Evolutionary conservation across 2,888 invertebrate genomes (phyloP).

Genomic region (Sericinus montela): DNA sequence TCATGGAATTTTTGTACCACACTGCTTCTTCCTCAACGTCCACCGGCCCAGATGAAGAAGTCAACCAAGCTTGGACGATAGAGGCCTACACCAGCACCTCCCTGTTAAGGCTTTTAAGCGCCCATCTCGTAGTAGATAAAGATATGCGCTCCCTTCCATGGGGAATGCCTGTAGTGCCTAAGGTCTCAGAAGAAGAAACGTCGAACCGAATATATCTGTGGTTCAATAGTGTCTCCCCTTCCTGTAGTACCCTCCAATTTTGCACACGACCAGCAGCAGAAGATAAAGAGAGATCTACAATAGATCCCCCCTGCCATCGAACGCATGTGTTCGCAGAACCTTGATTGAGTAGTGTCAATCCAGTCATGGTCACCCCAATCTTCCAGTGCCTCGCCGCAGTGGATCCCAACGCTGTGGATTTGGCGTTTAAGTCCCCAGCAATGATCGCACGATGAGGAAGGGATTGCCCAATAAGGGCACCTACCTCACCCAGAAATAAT

Average conservation of each 20-base stretch:
- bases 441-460: slow-evolving; percentile 1
- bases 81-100: background rate
- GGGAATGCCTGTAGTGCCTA: background rate
- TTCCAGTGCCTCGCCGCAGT: slow-evolving; percentile 9
- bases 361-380: slow-evolving; percentile 19
- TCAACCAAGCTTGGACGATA: slow-evolving; percentile 18
- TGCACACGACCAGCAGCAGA: background rate
- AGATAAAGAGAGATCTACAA: slow-evolving; percentile 14
- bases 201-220: slow-evolving; percentile 10
- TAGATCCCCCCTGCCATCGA: slow-evolving; percentile 23
- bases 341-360: slow-evolving; percentile 15
- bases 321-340: slow-evolving; percentile 17
- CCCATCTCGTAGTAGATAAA: too few relatives aligned
- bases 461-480: background rate
- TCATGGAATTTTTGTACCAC: background rate
- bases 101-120: slow-evolving; percentile 8
- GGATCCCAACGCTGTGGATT: slow-evolving; percentile 19
- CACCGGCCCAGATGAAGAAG: background rate
- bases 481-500: background rate
- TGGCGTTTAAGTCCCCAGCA: slow-evolving; percentile 21
- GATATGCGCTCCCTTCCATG: too few relatives aligned
- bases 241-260: background rate
- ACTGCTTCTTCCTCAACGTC: background rate
- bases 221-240: background rate
- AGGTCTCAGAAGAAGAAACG: background rate